Base-by-base conservation (phyloP, 2,797 vertebrate genomes). In the Esox lucius region DNA sequence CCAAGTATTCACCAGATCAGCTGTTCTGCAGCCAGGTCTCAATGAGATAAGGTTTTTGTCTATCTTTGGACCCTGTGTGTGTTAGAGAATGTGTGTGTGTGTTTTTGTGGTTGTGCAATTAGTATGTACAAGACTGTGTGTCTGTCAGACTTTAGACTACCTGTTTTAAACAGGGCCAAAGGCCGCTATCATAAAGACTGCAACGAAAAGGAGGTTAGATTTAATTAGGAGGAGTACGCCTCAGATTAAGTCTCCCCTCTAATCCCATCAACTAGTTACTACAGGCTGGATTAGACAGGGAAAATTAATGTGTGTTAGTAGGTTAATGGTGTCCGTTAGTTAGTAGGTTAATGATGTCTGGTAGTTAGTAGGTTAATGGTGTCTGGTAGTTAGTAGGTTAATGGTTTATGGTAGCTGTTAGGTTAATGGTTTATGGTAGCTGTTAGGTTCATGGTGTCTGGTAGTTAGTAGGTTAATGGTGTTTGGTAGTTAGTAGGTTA, bases 261-360 rank as follows among this genome's bases (percentile, higher is more conserved):
- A 93, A 93, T 90, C 91, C 87, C 84, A 84, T 92, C 90, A 91
- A 88, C 81, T 78, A 78, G 87, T 87, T 90, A 89, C 84, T 81
- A 81, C 81, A 80, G 71, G 33, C 51, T 77, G 74, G 78, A 86
- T 85, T 82, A 87, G 28, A 78, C 17, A 35, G 68, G 78, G 69
- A 75, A 85, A 88, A 82, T 72, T 73, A 84, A 69, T 74, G 71
- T 48, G 75, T 76, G 42, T 46, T 46, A 46, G 42, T 12, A 46
- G 42, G 42, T 5, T 46, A 46, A 46, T 5, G 42, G 35, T 39
- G 35, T 39, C 35, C 39, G 35, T 35, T 46, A 46, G 42, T 7
- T 46, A 46, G 42, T 12, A 46, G 42, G 42, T 46, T 8, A 4
- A 46, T 46, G 42, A 42, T 46, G 42, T 3, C 5, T 35, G 5